These are phyloP conservation scores for Heliconius hewitsoni DNA, from an alignment of 1,140 invertebrate genomes.

Conservation along the genomic window DNA sequence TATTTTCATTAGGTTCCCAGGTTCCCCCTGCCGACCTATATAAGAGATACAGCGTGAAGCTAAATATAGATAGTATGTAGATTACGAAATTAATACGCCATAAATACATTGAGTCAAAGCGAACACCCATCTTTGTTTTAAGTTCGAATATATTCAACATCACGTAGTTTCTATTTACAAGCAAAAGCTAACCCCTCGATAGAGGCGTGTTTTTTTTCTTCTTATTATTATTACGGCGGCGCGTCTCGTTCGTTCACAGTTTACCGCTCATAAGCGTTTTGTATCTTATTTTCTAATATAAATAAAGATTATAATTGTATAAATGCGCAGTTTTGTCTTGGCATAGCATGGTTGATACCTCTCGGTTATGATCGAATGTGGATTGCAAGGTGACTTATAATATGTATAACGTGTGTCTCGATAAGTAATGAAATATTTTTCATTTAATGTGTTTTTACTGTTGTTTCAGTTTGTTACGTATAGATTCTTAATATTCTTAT, in stretches of 20 bases:
- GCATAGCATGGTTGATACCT: neutral
- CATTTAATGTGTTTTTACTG: neutral
- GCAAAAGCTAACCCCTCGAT: conserved; percentile 67
- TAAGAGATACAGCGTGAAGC: no score
- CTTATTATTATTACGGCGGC: conserved; percentile 72
- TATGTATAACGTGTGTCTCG: neutral
- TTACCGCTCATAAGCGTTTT: neutral
- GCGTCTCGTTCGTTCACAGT: conserved; percentile 33
- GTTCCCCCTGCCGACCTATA: no score
- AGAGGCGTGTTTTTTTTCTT: conserved; percentile 64
- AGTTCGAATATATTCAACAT: conserved; percentile 25
- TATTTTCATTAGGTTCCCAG: no score
- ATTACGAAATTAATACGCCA: neutral
- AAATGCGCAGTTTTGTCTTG: neutral
- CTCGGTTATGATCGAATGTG: conserved; percentile 8
- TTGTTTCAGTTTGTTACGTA: neutral
- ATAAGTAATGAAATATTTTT: neutral
- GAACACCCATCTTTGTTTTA: neutral
- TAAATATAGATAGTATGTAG: no score
- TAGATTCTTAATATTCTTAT: no score
- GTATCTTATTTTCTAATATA: neutral
- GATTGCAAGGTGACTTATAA: neutral
- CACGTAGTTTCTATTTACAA: conserved; percentile 61
- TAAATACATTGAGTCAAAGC: neutral
- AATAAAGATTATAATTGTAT: neutral